These are phyloP conservation scores for Arrhopalites spinosus DNA, from an alignment of 2,888 invertebrate genomes.

Conservation along the genomic window DNA sequence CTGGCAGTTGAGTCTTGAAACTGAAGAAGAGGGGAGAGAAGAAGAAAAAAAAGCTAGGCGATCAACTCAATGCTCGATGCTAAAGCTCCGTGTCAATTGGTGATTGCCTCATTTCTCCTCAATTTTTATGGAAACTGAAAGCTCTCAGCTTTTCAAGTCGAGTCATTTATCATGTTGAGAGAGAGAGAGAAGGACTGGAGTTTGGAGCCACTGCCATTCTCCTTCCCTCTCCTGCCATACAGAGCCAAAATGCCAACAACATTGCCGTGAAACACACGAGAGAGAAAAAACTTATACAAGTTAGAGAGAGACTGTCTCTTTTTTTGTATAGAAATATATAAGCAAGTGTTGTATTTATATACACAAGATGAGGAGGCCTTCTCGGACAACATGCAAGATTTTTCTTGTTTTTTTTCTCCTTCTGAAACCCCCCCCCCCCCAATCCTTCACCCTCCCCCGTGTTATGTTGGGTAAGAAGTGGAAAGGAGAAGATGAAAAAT, in stretches of 20 bases:
- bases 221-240: neutral
- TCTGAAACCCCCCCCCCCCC: neutral
- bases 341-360: neutral
- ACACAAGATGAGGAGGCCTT: neutral
- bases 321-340: too few relatives aligned
- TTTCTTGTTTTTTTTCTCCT: constrained; percentile 10
- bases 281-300: too few relatives aligned
- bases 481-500: constrained; percentile 28
- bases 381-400: neutral
- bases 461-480: neutral
- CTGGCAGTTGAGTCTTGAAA: constrained; percentile 8
- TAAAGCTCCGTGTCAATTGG: constrained; percentile 36
- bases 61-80: constrained; percentile 30
- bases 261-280: too few relatives aligned
- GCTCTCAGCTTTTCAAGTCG: constrained; percentile 34
- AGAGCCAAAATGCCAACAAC: neutral
- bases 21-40: constrained; percentile 8
- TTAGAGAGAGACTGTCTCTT: too few relatives aligned
- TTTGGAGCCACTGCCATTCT: neutral
- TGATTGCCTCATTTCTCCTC: constrained; percentile 37
- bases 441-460: neutral
- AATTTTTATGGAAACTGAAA: constrained; percentile 37
- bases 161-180: constrained; percentile 32
- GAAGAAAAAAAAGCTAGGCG: constrained; percentile 16
- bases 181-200: neutral